phyloP scores from a whole-genome alignment of 2,888 invertebrate species.

The Cosmorhoe ocellata region DNA sequence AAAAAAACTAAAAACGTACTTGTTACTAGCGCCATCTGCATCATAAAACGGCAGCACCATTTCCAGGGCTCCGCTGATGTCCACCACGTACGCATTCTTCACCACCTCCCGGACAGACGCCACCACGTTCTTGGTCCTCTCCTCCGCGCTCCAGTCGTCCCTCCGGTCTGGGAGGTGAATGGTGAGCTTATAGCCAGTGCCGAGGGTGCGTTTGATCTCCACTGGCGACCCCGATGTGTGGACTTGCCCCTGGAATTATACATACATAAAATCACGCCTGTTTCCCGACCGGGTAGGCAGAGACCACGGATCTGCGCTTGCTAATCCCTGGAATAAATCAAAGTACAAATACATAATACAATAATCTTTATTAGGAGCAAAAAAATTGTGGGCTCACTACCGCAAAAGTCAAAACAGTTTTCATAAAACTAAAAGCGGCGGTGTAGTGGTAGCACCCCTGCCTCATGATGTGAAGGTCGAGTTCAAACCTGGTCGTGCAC shows the following conservation, averaged over 20 bases:
- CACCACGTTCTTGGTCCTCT: constrained; percentile 65
- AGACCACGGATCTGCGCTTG: no score
- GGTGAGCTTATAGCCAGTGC: constrained; percentile 79
- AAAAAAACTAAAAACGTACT: constrained; percentile 60
- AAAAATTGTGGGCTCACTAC: no score
- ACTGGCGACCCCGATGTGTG: constrained; percentile 82
- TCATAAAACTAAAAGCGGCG: no score
- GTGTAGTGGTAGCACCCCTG: no score
- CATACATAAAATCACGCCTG: no score
- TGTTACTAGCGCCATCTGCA: constrained; percentile 71
- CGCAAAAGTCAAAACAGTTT: no score
- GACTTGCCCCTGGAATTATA: constrained; percentile 71
- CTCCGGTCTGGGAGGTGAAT: constrained; percentile 49
- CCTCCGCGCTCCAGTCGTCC: constrained; percentile 35
- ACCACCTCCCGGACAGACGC: constrained; percentile 63
- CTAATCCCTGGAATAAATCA: no score
- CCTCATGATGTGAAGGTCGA: no score
- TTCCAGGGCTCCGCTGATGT: constrained; percentile 61
- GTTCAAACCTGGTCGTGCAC: no score
- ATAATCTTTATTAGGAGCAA: no score
- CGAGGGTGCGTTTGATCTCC: constrained; percentile 80
- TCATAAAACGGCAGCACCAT: constrained; percentile 79
- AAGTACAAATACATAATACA: no score
- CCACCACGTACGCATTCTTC: constrained; percentile 68
- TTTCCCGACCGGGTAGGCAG: no score